Percentiles rank a stretch among this genome's conserved stretches.
Evolutionary conservation across 2,797 vertebrate genomes (phyloP).

Genomic region (Remorina albescens): DNA sequence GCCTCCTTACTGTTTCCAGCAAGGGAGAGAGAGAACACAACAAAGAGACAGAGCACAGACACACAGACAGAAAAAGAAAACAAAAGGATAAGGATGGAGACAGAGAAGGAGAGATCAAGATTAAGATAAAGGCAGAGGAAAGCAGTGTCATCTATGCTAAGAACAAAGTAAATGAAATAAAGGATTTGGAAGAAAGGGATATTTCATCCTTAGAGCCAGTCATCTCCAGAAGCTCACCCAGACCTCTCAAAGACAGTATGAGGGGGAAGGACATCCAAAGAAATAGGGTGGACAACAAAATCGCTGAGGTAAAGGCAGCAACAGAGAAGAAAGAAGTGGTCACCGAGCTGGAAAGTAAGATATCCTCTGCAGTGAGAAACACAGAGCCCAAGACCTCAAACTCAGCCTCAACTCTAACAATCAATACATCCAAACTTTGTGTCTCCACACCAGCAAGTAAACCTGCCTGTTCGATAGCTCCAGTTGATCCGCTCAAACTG

Average conservation of each 20-base stretch:
- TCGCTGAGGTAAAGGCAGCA: constrained; percentile 29
- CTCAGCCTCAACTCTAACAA: constrained; percentile 44
- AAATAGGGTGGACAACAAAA: constrained; percentile 65
- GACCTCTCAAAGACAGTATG: constrained; percentile 68
- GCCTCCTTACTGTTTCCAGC: constrained; percentile 74
- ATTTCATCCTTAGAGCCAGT: constrained; percentile 45
- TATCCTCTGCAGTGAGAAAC: constrained; percentile 23
- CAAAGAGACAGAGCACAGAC: constrained; percentile 29
- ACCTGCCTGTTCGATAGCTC: constrained; percentile 55
- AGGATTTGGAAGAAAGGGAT: constrained; percentile 38
- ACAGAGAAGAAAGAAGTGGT: constrained; percentile 37
- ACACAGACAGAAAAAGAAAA: constrained; percentile 68
- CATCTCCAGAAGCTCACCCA: constrained; percentile 50
- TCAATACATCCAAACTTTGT: constrained; percentile 51
- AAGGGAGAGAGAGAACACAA: constrained; percentile 59
- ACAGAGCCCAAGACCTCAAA: constrained; percentile 38
- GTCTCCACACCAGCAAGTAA: constrained; percentile 45
- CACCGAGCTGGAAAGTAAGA: constrained; percentile 53
- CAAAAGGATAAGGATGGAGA: constrained; percentile 45
- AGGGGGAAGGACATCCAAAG: constrained; percentile 75
- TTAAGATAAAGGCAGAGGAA: constrained; percentile 68
- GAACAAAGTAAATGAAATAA: constrained; percentile 47
- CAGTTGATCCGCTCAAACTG: constrained; percentile 86
- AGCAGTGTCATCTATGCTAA: constrained; percentile 38
- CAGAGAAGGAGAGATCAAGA: constrained; percentile 59